Evolutionary conservation across 2,113 vertebrate species (phyloP).

Genomic region (Paraplagusia blochii): DNA sequence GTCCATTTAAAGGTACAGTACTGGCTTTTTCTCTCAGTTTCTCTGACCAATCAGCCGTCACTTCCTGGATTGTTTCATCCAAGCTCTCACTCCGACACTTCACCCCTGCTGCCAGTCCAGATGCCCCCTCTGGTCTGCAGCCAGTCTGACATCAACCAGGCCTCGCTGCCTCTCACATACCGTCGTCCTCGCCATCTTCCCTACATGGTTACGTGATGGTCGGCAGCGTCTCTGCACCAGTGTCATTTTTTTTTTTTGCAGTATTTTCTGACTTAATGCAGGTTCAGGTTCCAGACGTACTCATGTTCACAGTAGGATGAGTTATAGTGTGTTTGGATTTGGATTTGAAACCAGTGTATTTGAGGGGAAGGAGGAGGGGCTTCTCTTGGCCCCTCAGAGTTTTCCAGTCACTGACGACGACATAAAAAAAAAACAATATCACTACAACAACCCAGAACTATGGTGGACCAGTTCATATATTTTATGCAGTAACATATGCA

Average conservation of each 20-base stretch:
- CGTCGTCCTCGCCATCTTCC: conserved; percentile 39
- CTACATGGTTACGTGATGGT: conserved; percentile 36
- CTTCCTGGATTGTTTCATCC: conserved; percentile 7
- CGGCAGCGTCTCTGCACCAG: conserved; percentile 24
- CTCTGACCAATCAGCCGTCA: neutral
- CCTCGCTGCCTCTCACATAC: conserved; percentile 31
- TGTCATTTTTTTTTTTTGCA: conserved; percentile 25
- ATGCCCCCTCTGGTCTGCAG: conserved; percentile 31
- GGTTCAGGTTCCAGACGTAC: conserved; percentile 13
- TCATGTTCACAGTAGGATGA: neutral
- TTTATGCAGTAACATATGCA: too few species aligned
- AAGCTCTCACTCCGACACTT: conserved; percentile 11
- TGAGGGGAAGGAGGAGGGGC: neutral
- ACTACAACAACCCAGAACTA: too few species aligned
- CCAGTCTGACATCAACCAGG: conserved; percentile 49
- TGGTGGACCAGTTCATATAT: too few species aligned
- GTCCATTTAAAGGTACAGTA: too few species aligned
- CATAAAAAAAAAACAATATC: too few species aligned
- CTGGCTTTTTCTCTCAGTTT: too few species aligned
- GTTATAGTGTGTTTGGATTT: neutral
- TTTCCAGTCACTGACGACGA: neutral
- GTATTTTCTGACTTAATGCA: conserved; percentile 5
- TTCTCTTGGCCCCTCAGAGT: neutral
- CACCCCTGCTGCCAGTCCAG: conserved; percentile 47
- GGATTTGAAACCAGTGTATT: neutral